phyloP scores from a whole-genome alignment of 2,888 invertebrate species.

The Odontothrips loti region DNA sequence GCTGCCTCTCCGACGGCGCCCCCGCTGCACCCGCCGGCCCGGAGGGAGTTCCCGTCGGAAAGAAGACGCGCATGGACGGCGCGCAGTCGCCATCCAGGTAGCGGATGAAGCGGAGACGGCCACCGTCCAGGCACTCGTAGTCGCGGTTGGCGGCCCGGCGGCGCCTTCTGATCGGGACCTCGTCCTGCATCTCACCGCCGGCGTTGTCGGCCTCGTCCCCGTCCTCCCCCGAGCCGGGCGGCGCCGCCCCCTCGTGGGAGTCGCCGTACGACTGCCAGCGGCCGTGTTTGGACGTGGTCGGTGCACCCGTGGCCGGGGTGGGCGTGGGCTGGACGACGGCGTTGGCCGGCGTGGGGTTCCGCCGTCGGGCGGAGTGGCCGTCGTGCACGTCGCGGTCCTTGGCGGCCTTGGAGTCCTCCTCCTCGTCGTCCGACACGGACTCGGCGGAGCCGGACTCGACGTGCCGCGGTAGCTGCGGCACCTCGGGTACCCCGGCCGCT shows the following conservation, averaged over 20 bases:
- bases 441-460: not conserved
- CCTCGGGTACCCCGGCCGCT: not conserved
- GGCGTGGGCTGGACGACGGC: not conserved
- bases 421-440: not conserved
- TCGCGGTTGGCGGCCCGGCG: not conserved
- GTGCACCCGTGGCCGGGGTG: not conserved
- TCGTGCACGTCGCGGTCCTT: not conserved
- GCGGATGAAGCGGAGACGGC: not conserved
- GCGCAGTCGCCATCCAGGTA: not conserved
- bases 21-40: too few relatives aligned
- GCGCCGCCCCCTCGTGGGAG: constrained; percentile 1
- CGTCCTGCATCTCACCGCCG: not conserved
- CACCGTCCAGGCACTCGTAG: not conserved
- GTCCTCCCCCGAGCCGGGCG: not conserved
- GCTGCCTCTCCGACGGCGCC: too few relatives aligned
- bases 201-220: not conserved
- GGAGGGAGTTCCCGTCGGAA: not conserved
- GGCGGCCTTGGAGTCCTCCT: not conserved
- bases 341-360: not conserved
- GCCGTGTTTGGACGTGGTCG: not conserved
- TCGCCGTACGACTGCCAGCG: not conserved
- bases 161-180: not conserved
- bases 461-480: not conserved
- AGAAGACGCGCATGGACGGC: not conserved
- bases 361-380: not conserved